phyloP scores from a whole-genome alignment of 2,888 invertebrate genomes.

The Trachelus troglodyta region DNA sequence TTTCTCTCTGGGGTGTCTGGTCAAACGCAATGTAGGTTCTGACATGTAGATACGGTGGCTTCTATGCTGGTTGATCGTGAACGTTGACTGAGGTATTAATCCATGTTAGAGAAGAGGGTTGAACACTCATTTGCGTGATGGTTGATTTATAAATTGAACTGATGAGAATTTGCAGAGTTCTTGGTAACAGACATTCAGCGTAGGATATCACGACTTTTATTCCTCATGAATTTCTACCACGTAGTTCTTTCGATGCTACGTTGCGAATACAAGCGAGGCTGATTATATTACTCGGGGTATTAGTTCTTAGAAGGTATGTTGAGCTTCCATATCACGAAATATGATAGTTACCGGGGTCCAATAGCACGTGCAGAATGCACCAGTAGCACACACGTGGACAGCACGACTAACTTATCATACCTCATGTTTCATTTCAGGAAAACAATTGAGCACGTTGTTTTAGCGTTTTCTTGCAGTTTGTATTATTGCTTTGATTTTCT shows the following conservation, averaged over 20 bases:
- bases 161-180: background rate
- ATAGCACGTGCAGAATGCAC: background rate
- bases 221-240: background rate
- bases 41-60: background rate
- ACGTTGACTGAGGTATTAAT: too few species aligned
- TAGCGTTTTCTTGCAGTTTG: background rate
- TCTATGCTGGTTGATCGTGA: background rate
- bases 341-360: background rate
- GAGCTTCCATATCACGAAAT: background rate
- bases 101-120: too few species aligned
- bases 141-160: background rate
- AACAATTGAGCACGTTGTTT: background rate
- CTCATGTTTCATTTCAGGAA: background rate
- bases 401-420: background rate
- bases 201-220: background rate
- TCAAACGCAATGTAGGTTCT: background rate
- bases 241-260: background rate
- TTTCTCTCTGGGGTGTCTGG: background rate
- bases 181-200: background rate
- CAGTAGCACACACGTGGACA: background rate
- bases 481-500: background rate
- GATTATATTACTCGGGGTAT: background rate
- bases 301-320: background rate
- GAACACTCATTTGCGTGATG: background rate
- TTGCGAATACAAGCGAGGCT: background rate